Evolutionary conservation across 1,140 invertebrate genomes (phyloP).

Genomic region (Plodia interpunctella): DNA sequence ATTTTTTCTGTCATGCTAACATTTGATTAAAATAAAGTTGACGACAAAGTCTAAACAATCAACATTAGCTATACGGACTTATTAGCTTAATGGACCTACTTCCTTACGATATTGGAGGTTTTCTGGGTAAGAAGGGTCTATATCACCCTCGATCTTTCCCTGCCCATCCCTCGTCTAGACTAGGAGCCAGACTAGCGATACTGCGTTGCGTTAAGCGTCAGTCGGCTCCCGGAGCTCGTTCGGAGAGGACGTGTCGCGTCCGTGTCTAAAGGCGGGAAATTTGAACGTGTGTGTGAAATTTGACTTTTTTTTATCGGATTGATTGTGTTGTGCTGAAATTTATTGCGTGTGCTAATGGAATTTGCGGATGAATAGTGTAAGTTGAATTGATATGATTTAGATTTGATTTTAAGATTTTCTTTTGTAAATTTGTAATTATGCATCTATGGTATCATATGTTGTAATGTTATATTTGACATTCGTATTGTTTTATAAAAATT

Average conservation of each 20-base stretch:
- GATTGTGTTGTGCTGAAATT: constrained; percentile 31
- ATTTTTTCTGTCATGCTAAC: too few relatives aligned
- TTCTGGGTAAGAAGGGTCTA: constrained; percentile 55
- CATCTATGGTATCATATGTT: too few relatives aligned
- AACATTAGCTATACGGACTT: neutral
- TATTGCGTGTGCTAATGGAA: constrained; percentile 11
- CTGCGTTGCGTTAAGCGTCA: too few relatives aligned
- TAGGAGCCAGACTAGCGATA: constrained; percentile 32
- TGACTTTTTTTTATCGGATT: constrained; percentile 24
- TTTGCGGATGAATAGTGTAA: constrained; percentile 17
- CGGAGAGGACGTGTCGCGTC: constrained; percentile 33
- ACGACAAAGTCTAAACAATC: too few relatives aligned
- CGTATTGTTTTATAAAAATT: too few relatives aligned
- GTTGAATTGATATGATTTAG: neutral
- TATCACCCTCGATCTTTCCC: constrained; percentile 37
- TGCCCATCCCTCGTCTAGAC: constrained; percentile 48
- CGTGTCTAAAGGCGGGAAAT: constrained; percentile 46
- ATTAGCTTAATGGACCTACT: constrained; percentile 6
- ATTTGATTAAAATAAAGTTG: too few relatives aligned
- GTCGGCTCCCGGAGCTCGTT: constrained; percentile 35
- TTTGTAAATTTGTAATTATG: neutral
- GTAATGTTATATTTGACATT: too few relatives aligned
- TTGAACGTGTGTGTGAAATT: constrained; percentile 13
- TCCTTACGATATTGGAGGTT: constrained; percentile 15
- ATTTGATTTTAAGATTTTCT: neutral